Evolutionary conservation across 2,797 vertebrate species (phyloP), one percentile per base, ranked within the genome.

Genomic region (Enteromius paludinosus): DNA sequence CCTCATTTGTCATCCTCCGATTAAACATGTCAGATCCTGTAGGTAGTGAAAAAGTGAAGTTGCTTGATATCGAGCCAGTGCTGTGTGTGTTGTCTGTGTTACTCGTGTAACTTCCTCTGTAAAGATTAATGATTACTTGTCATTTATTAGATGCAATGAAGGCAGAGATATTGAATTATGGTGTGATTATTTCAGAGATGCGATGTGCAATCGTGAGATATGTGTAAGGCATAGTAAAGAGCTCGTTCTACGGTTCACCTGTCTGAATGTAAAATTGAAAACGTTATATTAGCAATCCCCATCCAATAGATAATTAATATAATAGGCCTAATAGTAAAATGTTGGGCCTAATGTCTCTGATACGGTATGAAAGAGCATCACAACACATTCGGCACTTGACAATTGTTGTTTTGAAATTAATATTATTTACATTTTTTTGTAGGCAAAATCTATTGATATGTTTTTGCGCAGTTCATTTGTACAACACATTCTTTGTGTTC

Each of bases 11-110:
- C 11, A 30, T 59, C 23, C 23, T 69, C 17, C n/a, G 4, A 33
- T 47, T 1, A 30, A 71, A 71, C 78, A 10, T 79, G 78, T 15
- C 52, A 70, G 41, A 35, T 80, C 25, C 2, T 61, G 78, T 71
- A 18, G 12, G 17, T 15, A 9, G 23, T 59, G 45, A 45, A 61
- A 56, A 47, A 59, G 33, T 12, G 12, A 45, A 3, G 18, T 35
- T 35, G 35, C 70, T 61, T 80, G 18, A 80, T 47, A 1, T 17
- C 45, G 25, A 61, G 52, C 18, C 52, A 47, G 33, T n/a, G 47
- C 25, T 33, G 78, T 69, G 45, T 2, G 7, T 70, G 38, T 43
- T 71, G 41, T 45, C 23, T 79, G 52, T 71, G 41, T 47, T 47
- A 73, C 15, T 74, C 14, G 49, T 30, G 43, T 23, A 23, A 45